A percentile compares a stretch with the other conserved stretches of the same genome.
These are phyloP conservation scores for Drosophila mercatorum DNA, from an alignment of 2,888 invertebrate species.

Conservation along the genomic window DNA sequence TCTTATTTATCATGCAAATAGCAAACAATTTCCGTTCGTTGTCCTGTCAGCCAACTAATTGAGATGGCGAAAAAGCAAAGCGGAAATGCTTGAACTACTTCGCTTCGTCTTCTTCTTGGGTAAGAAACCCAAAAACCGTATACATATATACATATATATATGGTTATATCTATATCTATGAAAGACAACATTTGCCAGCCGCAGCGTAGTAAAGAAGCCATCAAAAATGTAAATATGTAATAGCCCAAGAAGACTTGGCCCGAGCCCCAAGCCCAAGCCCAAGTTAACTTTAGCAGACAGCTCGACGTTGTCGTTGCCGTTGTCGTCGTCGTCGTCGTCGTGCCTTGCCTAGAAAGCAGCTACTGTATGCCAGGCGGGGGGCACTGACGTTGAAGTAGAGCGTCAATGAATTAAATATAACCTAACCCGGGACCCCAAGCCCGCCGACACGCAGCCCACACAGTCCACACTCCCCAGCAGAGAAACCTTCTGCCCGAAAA, in stretches of 20 bases:
- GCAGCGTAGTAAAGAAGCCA: slow-evolving; percentile 51
- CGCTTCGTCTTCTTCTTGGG: slow-evolving; percentile 6
- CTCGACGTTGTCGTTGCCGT: slow-evolving; percentile 25
- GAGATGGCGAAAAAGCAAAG: slow-evolving; percentile 62
- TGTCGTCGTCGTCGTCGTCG: slow-evolving; percentile 39
- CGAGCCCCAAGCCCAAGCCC: slow-evolving; percentile 6
- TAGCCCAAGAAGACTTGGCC: slow-evolving; percentile 48
- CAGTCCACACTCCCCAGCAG: background rate
- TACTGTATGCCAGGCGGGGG: slow-evolving; percentile 17
- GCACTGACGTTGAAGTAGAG: slow-evolving; percentile 72
- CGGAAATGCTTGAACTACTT: slow-evolving; percentile 53
- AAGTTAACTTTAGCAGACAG: slow-evolving; percentile 25
- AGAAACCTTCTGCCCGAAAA: slow-evolving; percentile 26
- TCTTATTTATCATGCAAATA: slow-evolving; percentile 56
- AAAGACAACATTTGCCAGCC: slow-evolving; percentile 46
- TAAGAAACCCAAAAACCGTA: slow-evolving; percentile 8
- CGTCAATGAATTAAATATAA: slow-evolving; percentile 77
- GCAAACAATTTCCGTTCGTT: slow-evolving; percentile 73
- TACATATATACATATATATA: background rate
- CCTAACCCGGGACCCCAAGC: slow-evolving; percentile 27
- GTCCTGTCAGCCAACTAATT: slow-evolving; percentile 73
- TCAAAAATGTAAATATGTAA: slow-evolving; percentile 78
- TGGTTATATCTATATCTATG: slow-evolving; percentile 5
- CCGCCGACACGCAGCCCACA: slow-evolving; percentile 7
- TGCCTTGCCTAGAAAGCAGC: slow-evolving; percentile 55